Base-by-base conservation (phyloP, 2,113 vertebrate genomes). In the Axis porcinus region DNA sequence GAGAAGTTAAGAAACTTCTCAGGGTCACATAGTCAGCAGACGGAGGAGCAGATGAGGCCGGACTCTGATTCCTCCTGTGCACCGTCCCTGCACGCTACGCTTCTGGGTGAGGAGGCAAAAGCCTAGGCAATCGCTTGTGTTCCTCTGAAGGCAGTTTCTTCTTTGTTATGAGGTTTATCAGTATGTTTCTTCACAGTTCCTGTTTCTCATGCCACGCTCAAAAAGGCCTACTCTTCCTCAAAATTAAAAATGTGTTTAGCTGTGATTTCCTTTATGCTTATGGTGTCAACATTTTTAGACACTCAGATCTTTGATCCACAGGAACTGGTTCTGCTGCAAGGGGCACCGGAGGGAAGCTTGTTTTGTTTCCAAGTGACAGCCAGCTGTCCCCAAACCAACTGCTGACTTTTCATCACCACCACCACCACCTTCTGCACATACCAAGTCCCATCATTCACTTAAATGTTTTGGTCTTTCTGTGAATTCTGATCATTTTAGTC, bases 71-170 rank as follows among this genome's bases (percentile, higher is more conserved):
- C 2, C 11, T 45, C 10, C 4, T 4, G n/a, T 5, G 17, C 0
- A 1, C 57, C 2, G n/a, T 17, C 57, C 60, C 25, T 91, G 11
- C 11, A 6, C 0, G 12, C 4, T 10, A 27, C 5, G 28, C 19
- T 33, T 57, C 60, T 11, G 1, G n/a, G 33, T 21, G 28, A 28
- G 3, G 7, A 2, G 23, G 79, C 1, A 13, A 9, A 47, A 33
- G 40, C 2, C 2, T 1, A 4, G 36, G 30, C 40, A 0, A 28
- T 9, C 3, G 11, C 50, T 54, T 17, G 1, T 3, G 25, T 17
- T 28, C 16, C 12, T 14, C 40, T 8, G 11, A 43, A 60, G 50
- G 25, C 52, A 21, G 43, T 5, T 8, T 28, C n/a, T 50, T 50
- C 43, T 13, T 16, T 7, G 27, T 33, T 7, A 6, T 1, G 36